Evolutionary conservation across 2,113 vertebrate species (phyloP).

Genomic region (Ptilonorhynchus violaceus): DNA sequence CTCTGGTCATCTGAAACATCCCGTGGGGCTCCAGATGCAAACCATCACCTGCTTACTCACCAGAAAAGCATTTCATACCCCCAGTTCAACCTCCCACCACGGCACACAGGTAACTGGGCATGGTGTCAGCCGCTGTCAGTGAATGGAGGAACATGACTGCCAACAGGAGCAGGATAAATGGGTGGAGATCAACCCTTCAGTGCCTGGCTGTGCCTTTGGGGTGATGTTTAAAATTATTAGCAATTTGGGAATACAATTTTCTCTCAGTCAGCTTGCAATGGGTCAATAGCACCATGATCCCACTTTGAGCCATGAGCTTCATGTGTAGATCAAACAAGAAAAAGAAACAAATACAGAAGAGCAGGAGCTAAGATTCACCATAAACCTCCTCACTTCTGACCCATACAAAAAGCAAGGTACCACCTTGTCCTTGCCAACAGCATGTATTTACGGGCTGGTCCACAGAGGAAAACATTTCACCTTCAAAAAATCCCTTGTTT

Average conservation of each 20-base stretch:
- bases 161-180: background rate
- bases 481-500: background rate
- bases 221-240: background rate
- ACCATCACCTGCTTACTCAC: background rate
- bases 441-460: background rate
- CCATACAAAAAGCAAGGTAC: background rate
- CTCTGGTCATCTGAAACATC: background rate
- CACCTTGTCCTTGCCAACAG: background rate
- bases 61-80: background rate
- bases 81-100: background rate
- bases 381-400: background rate
- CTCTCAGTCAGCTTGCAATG: background rate
- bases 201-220: background rate
- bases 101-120: background rate
- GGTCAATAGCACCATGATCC: background rate
- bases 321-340: background rate
- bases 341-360: background rate
- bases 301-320: background rate
- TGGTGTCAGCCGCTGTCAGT: background rate
- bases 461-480: background rate
- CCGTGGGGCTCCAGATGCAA: background rate
- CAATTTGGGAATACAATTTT: background rate
- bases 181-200: background rate
- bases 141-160: background rate
- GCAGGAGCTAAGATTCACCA: background rate